Conservation (phyloP, 2,888 invertebrate species). For the Prosopocoilus inquinatus region DNA sequence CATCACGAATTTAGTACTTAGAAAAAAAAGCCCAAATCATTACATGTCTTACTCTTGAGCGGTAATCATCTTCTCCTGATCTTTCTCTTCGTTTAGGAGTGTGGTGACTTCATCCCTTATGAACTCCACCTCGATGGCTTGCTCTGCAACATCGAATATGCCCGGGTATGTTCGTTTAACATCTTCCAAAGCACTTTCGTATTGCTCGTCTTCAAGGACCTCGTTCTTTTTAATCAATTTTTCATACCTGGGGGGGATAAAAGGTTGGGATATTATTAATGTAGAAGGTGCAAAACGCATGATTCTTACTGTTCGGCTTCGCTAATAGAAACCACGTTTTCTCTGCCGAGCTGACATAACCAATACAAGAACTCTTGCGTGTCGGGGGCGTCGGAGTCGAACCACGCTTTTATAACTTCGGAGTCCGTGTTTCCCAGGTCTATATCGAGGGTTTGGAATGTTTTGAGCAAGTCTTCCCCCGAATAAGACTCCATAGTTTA, state of each 20-base stretch:
- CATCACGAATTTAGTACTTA: not conserved
- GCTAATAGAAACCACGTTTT: slow-evolving; percentile 6
- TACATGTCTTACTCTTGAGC: slow-evolving; percentile 8
- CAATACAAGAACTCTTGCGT: slow-evolving; percentile 8
- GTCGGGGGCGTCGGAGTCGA: slow-evolving; percentile 11
- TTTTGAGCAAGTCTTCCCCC: slow-evolving; percentile 10
- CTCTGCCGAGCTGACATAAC: slow-evolving; percentile 6
- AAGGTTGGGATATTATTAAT: not conserved
- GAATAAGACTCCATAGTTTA: slow-evolving; percentile 62
- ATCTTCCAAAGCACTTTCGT: not conserved
- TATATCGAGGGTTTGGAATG: slow-evolving; percentile 12
- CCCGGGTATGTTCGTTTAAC: slow-evolving; percentile 9
- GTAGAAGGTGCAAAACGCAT: not conserved
- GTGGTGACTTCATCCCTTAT: slow-evolving; percentile 8
- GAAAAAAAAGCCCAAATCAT: not conserved
- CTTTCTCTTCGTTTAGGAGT: slow-evolving; percentile 4
- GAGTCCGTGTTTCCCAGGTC: slow-evolving; percentile 9
- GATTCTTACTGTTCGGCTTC: slow-evolving; percentile 8
- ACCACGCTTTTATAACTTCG: slow-evolving; percentile 21
- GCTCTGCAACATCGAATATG: slow-evolving; percentile 1
- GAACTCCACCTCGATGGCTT: slow-evolving; percentile 8
- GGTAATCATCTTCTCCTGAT: slow-evolving; percentile 5
- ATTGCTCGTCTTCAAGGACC: not conserved
- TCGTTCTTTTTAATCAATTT: not conserved
- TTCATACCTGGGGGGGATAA: slow-evolving; percentile 1